These are phyloP conservation scores for Malurus alboscapulatus DNA, from an alignment of 2,113 vertebrate genomes.

Conservation along the genomic window DNA sequence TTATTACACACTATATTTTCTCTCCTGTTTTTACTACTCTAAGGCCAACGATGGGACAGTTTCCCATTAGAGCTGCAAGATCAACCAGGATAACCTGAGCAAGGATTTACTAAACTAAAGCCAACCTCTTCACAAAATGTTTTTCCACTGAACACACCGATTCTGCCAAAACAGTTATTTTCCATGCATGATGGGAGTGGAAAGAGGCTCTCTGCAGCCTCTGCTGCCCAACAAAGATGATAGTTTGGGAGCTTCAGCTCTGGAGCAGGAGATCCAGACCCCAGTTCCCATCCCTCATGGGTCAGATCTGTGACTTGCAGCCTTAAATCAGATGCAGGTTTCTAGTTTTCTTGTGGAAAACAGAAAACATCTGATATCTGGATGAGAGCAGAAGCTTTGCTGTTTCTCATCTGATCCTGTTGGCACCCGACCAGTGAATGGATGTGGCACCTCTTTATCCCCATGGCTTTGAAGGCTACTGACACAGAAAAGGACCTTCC, in stretches of 20 bases:
- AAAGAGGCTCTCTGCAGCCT: neutral
- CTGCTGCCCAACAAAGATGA: fast-evolving
- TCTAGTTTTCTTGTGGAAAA: neutral
- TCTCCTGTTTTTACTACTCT: neutral
- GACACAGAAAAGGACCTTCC: neutral
- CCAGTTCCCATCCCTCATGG: neutral
- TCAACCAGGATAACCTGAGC: neutral
- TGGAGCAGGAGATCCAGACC: neutral
- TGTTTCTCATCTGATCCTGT: neutral
- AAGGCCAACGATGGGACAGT: fast-evolving
- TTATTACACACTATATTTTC: neutral
- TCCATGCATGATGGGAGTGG: fast-evolving
- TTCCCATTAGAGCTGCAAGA: neutral
- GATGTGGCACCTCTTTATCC: fast-evolving
- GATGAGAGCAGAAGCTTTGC: neutral
- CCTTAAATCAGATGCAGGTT: neutral
- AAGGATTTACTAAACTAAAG: neutral
- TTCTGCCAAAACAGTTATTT: neutral
- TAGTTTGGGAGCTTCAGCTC: neutral
- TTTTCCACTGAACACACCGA: neutral
- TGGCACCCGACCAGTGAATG: neutral
- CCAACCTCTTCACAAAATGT: neutral
- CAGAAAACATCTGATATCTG: neutral
- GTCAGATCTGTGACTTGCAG: neutral
- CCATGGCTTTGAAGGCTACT: neutral